phyloP scores from a whole-genome alignment of 2,113 vertebrate genomes.

The Synodontis membranacea region DNA sequence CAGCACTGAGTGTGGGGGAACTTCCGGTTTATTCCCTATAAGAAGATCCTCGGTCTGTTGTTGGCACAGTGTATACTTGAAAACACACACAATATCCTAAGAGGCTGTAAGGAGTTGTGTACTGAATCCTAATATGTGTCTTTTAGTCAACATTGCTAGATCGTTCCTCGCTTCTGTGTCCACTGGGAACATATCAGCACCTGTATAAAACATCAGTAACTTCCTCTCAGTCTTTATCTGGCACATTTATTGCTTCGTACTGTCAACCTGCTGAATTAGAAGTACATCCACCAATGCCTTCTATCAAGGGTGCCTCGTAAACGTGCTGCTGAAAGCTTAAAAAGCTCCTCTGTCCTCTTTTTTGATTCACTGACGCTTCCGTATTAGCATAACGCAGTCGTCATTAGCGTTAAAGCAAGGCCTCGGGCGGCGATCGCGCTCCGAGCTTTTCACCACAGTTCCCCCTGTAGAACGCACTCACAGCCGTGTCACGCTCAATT shows the following conservation, averaged over 20 bases:
- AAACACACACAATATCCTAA: neutral
- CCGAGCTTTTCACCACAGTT: conserved; percentile 47
- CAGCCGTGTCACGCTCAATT: conserved; percentile 63
- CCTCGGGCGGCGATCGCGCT: conserved; percentile 10
- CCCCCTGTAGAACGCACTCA: conserved; percentile 56
- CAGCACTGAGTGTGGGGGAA: neutral
- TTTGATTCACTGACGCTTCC: conserved; percentile 16
- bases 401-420: conserved; percentile 40
- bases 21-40: neutral
- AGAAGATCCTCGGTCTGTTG: neutral
- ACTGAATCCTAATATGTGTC: neutral
- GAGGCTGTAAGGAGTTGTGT: neutral
- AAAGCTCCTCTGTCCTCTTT: neutral
- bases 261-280: conserved; percentile 21
- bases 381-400: conserved; percentile 41
- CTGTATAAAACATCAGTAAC: conserved; percentile 4
- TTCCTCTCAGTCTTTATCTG: conserved; percentile 35
- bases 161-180: neutral
- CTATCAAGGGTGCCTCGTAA: conserved; percentile 29
- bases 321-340: conserved; percentile 17
- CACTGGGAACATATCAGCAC: conserved; percentile 6
- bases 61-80: neutral
- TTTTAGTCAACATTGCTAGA: neutral
- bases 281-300: neutral
- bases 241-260: conserved; percentile 13